These are phyloP conservation scores for Eidolon helvum DNA, from an alignment of 2,113 vertebrate genomes.

Conservation along the genomic window DNA sequence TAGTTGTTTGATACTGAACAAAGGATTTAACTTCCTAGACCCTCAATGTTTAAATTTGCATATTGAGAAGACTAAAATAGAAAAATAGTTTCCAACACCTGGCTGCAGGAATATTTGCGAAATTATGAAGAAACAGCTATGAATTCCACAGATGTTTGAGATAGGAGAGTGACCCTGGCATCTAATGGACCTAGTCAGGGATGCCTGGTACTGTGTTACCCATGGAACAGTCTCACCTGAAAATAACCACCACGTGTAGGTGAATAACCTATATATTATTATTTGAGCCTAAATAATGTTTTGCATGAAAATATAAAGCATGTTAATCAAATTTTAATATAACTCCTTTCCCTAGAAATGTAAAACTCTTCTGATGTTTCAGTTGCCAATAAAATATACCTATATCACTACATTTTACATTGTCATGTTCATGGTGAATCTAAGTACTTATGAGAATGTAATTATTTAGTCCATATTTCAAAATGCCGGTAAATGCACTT, in stretches of 20 bases:
- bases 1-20: neutral
- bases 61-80: neutral
- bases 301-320: neutral
- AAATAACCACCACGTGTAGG: neutral
- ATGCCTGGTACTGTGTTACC: neutral
- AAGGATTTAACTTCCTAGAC: neutral
- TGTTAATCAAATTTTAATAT: neutral
- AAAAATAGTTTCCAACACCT: neutral
- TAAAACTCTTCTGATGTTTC: neutral
- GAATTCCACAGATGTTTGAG: neutral
- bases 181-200: neutral
- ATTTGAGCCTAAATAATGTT: neutral
- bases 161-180: neutral
- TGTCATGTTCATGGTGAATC: neutral
- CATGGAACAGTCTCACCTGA: neutral
- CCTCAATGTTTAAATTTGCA: neutral
- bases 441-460: neutral
- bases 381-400: neutral
- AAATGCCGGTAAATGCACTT: neutral
- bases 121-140: neutral
- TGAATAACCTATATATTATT: neutral
- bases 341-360: neutral
- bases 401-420: neutral
- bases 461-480: neutral
- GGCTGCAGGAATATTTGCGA: neutral